A percentile compares a stretch with the other conserved stretches of the same genome.
Evolutionary conservation across 2,888 invertebrate species (phyloP).

Genomic region (Pseudoips prasinana): DNA sequence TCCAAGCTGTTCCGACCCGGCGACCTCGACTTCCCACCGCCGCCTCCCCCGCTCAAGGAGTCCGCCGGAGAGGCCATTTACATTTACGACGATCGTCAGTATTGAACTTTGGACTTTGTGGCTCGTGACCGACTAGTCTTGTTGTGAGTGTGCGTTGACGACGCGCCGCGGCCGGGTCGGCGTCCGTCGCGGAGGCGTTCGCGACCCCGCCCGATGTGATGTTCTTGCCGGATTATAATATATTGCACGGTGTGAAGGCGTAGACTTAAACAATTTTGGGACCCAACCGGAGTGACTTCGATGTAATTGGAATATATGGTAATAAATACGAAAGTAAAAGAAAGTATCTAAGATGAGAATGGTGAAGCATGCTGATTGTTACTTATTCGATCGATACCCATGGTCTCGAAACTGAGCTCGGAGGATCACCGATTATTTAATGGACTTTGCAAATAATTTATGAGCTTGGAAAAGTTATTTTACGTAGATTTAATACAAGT

Average conservation of each 20-base stretch:
- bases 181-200: too few relatives aligned
- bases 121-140: conserved; percentile 41
- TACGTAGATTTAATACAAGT: conserved; percentile 49
- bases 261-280: conserved; percentile 56
- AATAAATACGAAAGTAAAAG: conserved; percentile 21
- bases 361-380: conserved; percentile 22
- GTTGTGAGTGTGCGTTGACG: conserved; percentile 17
- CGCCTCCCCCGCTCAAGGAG: conserved; percentile 80
- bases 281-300: conserved; percentile 61
- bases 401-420: conserved; percentile 17
- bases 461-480: conserved; percentile 49
- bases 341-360: conserved; percentile 30
- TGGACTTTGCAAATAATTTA: conserved; percentile 45
- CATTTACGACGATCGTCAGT: conserved; percentile 75
- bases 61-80: conserved; percentile 86
- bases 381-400: conserved; percentile 12
- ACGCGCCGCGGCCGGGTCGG: conserved; percentile 10
- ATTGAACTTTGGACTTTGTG: conserved; percentile 45
- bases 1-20: conserved; percentile 75
- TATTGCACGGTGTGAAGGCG: conserved; percentile 37
- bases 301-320: conserved; percentile 29
- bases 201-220: conserved; percentile 10
- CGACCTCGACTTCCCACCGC: conserved; percentile 69
- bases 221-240: conserved; percentile 36
- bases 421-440: conserved; percentile 28